Percentiles rank a stretch among this genome's conserved stretches.
Evolutionary conservation across 2,888 invertebrate genomes (phyloP).

Genomic region (Melinaea menophilus): DNA sequence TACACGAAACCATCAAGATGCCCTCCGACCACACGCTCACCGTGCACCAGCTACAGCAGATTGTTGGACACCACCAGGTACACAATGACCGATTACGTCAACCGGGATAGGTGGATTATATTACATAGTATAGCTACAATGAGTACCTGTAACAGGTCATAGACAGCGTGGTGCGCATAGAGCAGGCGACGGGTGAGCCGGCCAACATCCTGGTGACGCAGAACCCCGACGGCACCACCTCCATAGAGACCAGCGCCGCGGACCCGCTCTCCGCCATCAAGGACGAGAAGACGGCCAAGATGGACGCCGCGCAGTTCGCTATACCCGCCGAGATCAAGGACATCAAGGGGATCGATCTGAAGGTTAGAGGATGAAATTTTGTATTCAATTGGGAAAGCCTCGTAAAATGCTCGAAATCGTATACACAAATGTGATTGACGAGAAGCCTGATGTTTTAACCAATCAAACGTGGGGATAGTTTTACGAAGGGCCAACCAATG

Average conservation of each 20-base stretch:
- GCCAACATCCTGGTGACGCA: slow-evolving; percentile 74
- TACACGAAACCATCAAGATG: slow-evolving; percentile 70
- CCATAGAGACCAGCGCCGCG: slow-evolving; percentile 67
- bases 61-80: slow-evolving; percentile 81
- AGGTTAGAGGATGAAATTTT: slow-evolving; percentile 43
- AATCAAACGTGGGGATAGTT: too few relatives aligned
- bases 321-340: slow-evolving; percentile 72
- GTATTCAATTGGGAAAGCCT: neutral
- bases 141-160: slow-evolving; percentile 51
- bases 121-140: too few relatives aligned
- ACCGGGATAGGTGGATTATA: too few relatives aligned
- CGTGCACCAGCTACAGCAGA: slow-evolving; percentile 78
- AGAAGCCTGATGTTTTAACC: too few relatives aligned
- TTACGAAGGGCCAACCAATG: too few relatives aligned
- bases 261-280: slow-evolving; percentile 69
- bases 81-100: neutral
- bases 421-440: too few relatives aligned
- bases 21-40: slow-evolving; percentile 71
- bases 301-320: slow-evolving; percentile 69
- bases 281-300: slow-evolving; percentile 74
- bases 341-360: slow-evolving; percentile 70
- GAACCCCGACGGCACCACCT: slow-evolving; percentile 73
- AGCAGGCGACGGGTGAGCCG: slow-evolving; percentile 72
- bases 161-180: slow-evolving; percentile 73
- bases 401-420: too few relatives aligned